Evolutionary conservation across 1,140 invertebrate genomes (phyloP), one percentile per base, ranked within the genome.

Genomic region (Marisa cornuarietis): DNA sequence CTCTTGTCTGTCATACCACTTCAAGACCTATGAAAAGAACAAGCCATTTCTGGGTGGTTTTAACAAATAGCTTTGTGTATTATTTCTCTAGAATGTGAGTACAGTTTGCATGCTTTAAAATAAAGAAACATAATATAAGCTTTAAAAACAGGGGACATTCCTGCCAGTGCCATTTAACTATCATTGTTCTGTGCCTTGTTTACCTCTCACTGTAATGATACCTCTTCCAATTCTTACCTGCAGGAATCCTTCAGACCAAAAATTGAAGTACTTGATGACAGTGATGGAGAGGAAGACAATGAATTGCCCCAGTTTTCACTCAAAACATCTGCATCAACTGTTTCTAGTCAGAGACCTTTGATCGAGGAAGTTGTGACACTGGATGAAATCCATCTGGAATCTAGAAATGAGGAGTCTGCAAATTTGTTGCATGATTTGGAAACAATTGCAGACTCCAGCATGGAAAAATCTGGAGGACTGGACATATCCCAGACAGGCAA

Each of bases 241-340:
- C 74, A 80, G 72, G 52, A 81, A 68, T 63, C 80, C 24, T 85
- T 77, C 81, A 83, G 81, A 69, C 87, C 87, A 24, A 83, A 80
- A 61, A 88, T 87, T 73, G 85, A 85, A 73, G 75, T 85, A 11
- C 71, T 87, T 18, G 79, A 85, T 63, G 83, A 84, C 71, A 78
- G 81, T 24, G 71, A 80, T 71, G 81, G 76, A 18, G 79, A 80
- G 31, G 78, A 80, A 16, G 61, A 49, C 20, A 76, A 24, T 3
- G 5, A 20, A n/a, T 22, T 16, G 62, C 52, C 52, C 31, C 51
- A 68, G 52, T 49, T 24, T n/a, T 24, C 11, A 20, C n/a, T n/a
- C 13, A 24, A 68, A 61, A 11, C 78, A 68, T 24, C 24, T 42
- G 31, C 26, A 22, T 71, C 75, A 7, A 54, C 10, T 54, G 26